Conservation (phyloP, 2,888 invertebrate species). For the Papilio elwesi region DNA sequence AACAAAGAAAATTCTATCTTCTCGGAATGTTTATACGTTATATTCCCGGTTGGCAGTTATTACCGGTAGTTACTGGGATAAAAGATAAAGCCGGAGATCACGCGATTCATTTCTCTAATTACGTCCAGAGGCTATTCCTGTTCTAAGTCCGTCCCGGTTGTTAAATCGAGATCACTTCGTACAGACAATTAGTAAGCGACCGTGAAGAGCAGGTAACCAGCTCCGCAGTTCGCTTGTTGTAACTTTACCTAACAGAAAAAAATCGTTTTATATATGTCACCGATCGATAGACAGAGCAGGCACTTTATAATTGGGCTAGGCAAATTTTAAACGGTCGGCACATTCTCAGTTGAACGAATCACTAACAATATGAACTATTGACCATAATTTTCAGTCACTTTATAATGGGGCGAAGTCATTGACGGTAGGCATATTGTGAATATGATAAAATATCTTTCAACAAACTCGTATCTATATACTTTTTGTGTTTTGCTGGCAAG, state of each 20-base stretch:
- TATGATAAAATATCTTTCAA: too few relatives aligned
- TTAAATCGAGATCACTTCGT: constrained; percentile 48
- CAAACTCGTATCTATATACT: too few relatives aligned
- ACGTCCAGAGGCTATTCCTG: constrained; percentile 58
- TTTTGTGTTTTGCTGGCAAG: too few relatives aligned
- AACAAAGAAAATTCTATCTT: constrained; percentile 61
- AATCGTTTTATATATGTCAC: not conserved
- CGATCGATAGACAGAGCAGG: too few relatives aligned
- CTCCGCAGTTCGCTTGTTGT: constrained; percentile 4
- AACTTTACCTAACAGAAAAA: constrained; percentile 16
- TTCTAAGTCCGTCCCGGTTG: constrained; percentile 47
- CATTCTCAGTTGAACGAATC: too few relatives aligned
- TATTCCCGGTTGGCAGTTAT: constrained; percentile 62
- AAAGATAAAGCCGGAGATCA: constrained; percentile 68
- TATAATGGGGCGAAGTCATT: too few relatives aligned
- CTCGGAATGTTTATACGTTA: constrained; percentile 57
- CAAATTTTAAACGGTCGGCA: too few relatives aligned
- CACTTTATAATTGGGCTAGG: too few relatives aligned
- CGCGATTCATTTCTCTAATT: constrained; percentile 75
- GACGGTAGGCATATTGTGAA: too few relatives aligned
- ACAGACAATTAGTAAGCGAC: constrained; percentile 41
- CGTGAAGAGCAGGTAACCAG: constrained; percentile 29
- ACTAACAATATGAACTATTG: too few relatives aligned
- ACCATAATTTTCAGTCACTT: not conserved
- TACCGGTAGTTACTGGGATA: constrained; percentile 62